Percentiles rank a stretch among this genome's conserved stretches.
Conservation (phyloP, 1,140 invertebrate genomes). For the Probaryconus sp. region DNA sequence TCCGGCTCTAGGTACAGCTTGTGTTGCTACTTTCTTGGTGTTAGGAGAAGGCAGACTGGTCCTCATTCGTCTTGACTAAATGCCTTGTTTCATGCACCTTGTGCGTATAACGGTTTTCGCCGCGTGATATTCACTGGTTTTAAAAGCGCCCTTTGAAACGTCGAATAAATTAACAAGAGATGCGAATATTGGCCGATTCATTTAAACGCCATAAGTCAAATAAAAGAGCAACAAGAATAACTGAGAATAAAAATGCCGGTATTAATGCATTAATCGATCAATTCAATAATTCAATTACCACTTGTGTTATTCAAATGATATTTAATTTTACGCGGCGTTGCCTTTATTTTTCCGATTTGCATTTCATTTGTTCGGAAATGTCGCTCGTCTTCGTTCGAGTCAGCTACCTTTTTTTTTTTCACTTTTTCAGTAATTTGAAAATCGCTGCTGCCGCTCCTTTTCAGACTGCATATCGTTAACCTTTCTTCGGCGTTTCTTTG, state of each 20-base stretch:
- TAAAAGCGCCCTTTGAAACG: slow-evolving; percentile 26
- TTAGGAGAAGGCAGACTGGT: slow-evolving; percentile 40
- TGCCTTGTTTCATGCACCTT: slow-evolving; percentile 50
- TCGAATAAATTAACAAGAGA: slow-evolving; percentile 16
- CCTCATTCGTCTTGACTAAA: slow-evolving; percentile 58
- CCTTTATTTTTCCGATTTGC: slow-evolving; percentile 75
- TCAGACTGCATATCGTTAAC: slow-evolving; percentile 72
- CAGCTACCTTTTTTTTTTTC: slow-evolving; percentile 37
- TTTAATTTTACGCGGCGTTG: slow-evolving; percentile 76
- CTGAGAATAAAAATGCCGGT: slow-evolving; percentile 25
- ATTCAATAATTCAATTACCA: slow-evolving; percentile 72
- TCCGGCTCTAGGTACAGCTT: slow-evolving; percentile 51
- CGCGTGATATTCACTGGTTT: neutral
- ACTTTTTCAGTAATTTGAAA: slow-evolving; percentile 68
- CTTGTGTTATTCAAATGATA: slow-evolving; percentile 75
- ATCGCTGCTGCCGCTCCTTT: slow-evolving; percentile 64
- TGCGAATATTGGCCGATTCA: slow-evolving; percentile 23
- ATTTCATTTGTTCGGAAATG: slow-evolving; percentile 70
- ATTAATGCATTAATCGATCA: slow-evolving; percentile 72
- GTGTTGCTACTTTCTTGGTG: slow-evolving; percentile 51
- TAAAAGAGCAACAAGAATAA: slow-evolving; percentile 1
- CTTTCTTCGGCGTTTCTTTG: slow-evolving; percentile 57
- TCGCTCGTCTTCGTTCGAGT: slow-evolving; percentile 40
- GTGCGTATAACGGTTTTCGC: slow-evolving; percentile 43
- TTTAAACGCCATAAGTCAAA: slow-evolving; percentile 25